These are phyloP conservation scores for Drosophila kanekoi DNA, from an alignment of 2,888 invertebrate genomes.

Conservation along the genomic window DNA sequence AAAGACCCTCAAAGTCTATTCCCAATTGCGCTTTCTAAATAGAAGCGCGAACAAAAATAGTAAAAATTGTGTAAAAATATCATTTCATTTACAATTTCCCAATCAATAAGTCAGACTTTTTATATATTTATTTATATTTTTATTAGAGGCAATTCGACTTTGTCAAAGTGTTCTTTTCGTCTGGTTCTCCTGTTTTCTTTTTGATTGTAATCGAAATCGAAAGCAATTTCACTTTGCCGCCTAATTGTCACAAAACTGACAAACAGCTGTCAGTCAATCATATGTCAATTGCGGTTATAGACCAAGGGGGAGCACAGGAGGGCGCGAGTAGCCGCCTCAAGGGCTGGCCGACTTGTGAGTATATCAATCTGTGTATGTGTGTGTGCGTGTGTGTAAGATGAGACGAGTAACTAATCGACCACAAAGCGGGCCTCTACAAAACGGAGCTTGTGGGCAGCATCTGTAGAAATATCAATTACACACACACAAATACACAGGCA, in stretches of 20 bases:
- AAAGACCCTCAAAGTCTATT: slow-evolving; percentile 3
- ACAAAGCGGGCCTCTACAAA: slow-evolving; percentile 58
- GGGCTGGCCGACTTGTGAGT: slow-evolving; percentile 14
- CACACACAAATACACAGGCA: slow-evolving; percentile 2
- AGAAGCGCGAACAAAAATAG: slow-evolving; percentile 44
- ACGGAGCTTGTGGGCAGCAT: slow-evolving; percentile 45
- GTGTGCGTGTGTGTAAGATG: slow-evolving; percentile 43
- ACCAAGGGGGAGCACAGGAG: not conserved
- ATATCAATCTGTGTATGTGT: not conserved
- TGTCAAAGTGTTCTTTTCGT: slow-evolving; percentile 17
- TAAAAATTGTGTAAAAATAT: slow-evolving; percentile 60
- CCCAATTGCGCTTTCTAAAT: slow-evolving; percentile 28
- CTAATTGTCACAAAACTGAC: slow-evolving; percentile 77
- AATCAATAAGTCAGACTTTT: slow-evolving; percentile 50
- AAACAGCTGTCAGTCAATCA: slow-evolving; percentile 79
- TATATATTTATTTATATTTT: not conserved
- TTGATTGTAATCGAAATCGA: slow-evolving; percentile 62
- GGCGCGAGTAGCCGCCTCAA: not conserved
- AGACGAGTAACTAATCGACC: slow-evolving; percentile 68
- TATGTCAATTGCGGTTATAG: slow-evolving; percentile 71
- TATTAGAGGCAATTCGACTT: slow-evolving; percentile 52
- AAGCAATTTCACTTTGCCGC: slow-evolving; percentile 77
- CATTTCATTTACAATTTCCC: slow-evolving; percentile 51
- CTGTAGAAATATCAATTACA: slow-evolving; percentile 49
- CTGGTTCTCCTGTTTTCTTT: not conserved